Conservation (phyloP, 2,888 invertebrate genomes). For the Ophion slaviceki region DNA sequence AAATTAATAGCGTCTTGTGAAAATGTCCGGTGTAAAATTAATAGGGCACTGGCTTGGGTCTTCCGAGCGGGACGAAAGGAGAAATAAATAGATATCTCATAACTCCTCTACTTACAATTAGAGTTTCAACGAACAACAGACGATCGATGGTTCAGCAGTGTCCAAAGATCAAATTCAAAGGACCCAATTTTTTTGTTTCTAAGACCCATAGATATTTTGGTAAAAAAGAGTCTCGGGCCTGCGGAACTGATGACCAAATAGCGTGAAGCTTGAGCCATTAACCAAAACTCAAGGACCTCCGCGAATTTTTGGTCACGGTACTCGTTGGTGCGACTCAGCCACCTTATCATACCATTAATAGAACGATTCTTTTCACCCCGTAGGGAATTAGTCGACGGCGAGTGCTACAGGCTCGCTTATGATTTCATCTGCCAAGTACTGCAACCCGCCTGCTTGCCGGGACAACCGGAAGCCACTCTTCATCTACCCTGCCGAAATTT, state of each 20-base stretch:
- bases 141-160: no score
- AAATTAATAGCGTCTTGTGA: no score
- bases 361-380: not conserved
- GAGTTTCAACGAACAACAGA: no score
- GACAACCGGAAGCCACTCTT: conserved; percentile 85
- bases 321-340: no score
- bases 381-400: conserved; percentile 94
- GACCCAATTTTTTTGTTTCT: no score
- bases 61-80: no score
- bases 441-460: conserved; percentile 89
- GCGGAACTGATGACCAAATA: not conserved
- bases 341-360: not conserved
- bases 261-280: not conserved
- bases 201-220: no score
- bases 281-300: not conserved
- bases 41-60: not conserved
- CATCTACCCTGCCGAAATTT: conserved; percentile 92
- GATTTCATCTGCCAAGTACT: conserved; percentile 95
- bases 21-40: no score
- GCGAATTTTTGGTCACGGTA: no score
- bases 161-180: no score
- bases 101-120: no score
- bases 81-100: not conserved
- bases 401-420: conserved; percentile 94
- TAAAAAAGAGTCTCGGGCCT: no score